Base-by-base conservation (phyloP, 2,888 invertebrate genomes). In the Drosophila engyochracea region DNA sequence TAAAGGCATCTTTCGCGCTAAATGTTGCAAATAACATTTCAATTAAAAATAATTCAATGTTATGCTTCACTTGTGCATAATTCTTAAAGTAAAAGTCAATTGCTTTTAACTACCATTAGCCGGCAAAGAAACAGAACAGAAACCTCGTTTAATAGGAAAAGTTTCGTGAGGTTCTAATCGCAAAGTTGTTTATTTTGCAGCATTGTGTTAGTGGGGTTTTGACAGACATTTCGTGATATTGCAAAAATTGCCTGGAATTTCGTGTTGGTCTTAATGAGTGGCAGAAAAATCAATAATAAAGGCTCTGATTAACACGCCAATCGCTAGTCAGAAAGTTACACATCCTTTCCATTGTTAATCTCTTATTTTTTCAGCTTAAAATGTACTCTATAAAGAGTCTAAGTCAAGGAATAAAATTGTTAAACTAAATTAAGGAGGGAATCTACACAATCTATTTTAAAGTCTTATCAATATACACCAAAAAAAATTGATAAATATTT, bases 221-320 rank as follows among this genome's bases (percentile, higher is more conserved):
- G 87, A 87, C 69, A 69, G 85, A 65, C 85, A 74, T 81, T 78
- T 79, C 88, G 88, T 87, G 90, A 41, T 39, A 30, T 44, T 31
- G 51, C 30, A 14, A 58, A 66, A 64, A 53, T 67, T 60, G 47
- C 55, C 55, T 66, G 59, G 51, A 33, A 73, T 66, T 74, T 81
- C 79, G 71, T 86, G 81, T 81, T 53, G 37, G 53, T 76, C 73
- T 70, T 83, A 79, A 86, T 75, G 76, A 78, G 73, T 85, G 76
- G 62, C 69, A 59, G 41, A 58, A 79, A 85, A 85, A 89, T 85
- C 84, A 77, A 89, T 85, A 89, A 52, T 89, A 86, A 52, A 44
- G 35, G 37, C 30, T 69, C 59, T 74, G 76, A 75, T 83, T 76
- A 75, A 72, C 84, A 84, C 84, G 74, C 71, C 71, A 80, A 68